Evolutionary conservation across 2,113 vertebrate genomes (phyloP).

Genomic region (Ptyas mucosa): DNA sequence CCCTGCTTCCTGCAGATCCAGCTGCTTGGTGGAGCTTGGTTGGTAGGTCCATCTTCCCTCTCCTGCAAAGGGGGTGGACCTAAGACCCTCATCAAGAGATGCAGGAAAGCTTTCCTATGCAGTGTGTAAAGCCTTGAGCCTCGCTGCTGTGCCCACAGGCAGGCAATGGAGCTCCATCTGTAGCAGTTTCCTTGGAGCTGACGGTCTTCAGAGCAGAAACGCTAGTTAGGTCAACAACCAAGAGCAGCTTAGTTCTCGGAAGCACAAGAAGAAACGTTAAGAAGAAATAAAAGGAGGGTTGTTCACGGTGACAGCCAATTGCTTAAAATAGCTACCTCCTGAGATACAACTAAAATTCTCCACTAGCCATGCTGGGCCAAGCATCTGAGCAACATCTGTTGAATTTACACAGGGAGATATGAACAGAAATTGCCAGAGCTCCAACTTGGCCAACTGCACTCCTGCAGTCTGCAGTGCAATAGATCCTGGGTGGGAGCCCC

Average conservation of each 20-base stretch:
- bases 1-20: background rate
- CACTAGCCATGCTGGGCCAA: background rate
- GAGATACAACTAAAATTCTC: background rate
- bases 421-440: background rate
- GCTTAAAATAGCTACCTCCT: background rate
- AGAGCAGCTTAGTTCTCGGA: background rate
- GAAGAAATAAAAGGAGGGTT: background rate
- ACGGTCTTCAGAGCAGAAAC: background rate
- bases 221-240: background rate
- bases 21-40: background rate
- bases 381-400: background rate
- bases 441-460: background rate
- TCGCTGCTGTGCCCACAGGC: background rate
- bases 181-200: background rate
- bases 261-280: background rate
- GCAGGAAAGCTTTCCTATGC: background rate
- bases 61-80: background rate
- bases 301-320: background rate
- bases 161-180: background rate
- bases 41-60: background rate
- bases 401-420: background rate
- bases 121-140: background rate
- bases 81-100: background rate
- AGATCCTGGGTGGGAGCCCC: background rate
- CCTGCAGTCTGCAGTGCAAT: background rate